Percentiles rank a stretch among this genome's conserved stretches.
phyloP scores from a whole-genome alignment of 1,140 invertebrate genomes.

The Drosophila burlai region DNA sequence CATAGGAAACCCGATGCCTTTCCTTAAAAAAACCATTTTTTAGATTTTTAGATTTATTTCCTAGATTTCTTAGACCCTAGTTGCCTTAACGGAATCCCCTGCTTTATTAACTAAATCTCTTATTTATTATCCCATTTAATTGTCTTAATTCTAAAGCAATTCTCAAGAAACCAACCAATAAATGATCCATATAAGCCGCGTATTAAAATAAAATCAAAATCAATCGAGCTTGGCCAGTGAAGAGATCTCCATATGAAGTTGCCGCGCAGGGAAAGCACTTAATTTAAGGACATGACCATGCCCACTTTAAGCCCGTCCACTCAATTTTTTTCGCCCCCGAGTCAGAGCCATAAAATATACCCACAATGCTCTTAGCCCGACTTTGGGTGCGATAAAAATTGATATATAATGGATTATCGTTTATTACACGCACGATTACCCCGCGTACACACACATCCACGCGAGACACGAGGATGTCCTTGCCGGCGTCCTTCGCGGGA shows the following conservation, averaged over 20 bases:
- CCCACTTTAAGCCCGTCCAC: slow-evolving; percentile 33
- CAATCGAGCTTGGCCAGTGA: slow-evolving; percentile 11
- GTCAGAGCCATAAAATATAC: slow-evolving; percentile 36
- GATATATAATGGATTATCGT: slow-evolving; percentile 64
- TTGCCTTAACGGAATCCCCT: background rate
- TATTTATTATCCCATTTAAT: background rate
- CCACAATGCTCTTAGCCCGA: slow-evolving; percentile 38
- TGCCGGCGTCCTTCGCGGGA: slow-evolving; percentile 27
- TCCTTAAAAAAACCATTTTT: background rate
- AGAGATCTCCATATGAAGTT: slow-evolving; percentile 22
- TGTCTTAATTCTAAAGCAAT: background rate
- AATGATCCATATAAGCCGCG: background rate
- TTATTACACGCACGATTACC: slow-evolving; percentile 63
- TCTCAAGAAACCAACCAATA: background rate
- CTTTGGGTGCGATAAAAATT: slow-evolving; percentile 60
- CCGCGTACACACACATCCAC: slow-evolving; percentile 1
- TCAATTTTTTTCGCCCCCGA: slow-evolving; percentile 25
- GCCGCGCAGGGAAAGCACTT: slow-evolving; percentile 17
- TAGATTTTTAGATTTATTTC: no score
- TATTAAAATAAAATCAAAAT: slow-evolving; percentile 24
- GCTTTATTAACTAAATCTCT: no score
- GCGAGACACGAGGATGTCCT: slow-evolving; percentile 30
- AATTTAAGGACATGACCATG: slow-evolving; percentile 9
- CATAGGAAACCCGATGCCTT: background rate
- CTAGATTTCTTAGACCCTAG: background rate